Conservation (phyloP, 2,113 vertebrate genomes). For the Toxotes chatareus region DNA sequence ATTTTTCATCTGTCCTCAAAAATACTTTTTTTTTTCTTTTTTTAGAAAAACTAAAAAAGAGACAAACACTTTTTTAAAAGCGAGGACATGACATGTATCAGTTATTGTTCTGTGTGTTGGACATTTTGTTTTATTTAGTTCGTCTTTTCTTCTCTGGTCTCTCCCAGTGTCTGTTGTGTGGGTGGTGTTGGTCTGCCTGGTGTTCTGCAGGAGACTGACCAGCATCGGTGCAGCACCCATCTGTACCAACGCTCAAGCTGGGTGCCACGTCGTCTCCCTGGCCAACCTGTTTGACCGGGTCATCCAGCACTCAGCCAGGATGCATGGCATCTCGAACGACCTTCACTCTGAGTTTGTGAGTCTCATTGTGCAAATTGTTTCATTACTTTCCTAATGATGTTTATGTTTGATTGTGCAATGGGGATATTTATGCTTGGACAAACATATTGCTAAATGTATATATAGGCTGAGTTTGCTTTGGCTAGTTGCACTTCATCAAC, state of each 20-base stretch:
- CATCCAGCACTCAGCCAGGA: conserved; percentile 85
- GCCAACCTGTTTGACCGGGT: conserved; percentile 86
- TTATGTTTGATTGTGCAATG: neutral
- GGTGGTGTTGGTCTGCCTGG: conserved; percentile 40
- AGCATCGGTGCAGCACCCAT: conserved; percentile 57
- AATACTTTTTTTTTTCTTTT: too few species aligned
- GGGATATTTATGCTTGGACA: neutral
- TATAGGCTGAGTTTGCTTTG: neutral
- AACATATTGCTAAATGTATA: neutral
- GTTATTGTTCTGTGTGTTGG: neutral
- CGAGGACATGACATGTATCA: neutral
- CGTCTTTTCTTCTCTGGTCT: neutral
- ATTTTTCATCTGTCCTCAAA: neutral
- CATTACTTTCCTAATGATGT: neutral
- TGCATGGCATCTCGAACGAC: conserved; percentile 84
- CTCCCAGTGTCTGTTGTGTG: conserved; percentile 34
- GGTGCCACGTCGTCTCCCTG: conserved; percentile 79
- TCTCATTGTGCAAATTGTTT: neutral
- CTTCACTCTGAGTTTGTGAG: conserved; percentile 85
- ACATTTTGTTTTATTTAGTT: neutral
- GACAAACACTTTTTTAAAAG: too few species aligned
- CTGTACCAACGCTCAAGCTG: conserved; percentile 62
- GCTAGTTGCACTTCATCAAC: too few species aligned
- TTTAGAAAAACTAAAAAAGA: too few species aligned
- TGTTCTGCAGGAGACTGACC: conserved; percentile 51